Base-by-base conservation (phyloP, 2,797 vertebrate species). In the Acipenser ruthenus region DNA sequence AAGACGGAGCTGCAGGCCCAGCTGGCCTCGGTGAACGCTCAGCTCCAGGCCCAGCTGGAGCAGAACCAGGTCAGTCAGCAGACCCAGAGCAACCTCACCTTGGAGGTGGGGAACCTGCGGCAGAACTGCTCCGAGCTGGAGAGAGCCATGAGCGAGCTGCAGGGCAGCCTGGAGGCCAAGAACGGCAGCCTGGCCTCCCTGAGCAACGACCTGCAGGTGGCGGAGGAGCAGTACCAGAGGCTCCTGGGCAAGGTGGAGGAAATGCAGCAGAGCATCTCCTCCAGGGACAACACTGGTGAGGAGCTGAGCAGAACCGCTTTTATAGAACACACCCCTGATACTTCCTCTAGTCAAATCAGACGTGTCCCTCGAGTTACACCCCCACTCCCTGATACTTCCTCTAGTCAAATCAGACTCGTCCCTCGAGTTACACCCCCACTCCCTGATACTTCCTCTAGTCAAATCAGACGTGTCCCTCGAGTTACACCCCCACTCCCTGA, bases 1-100 rank as follows among this genome's bases (percentile, higher is more conserved):
- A 98, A 95, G 85, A 94, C 95, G 0, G 97, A 99, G 79, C 86
- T 99, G 55, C 97, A 99, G 83, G 93, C 96, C 10, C 93, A 98
- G 68, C 87, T 99, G 53, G 95, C 97, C 4, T 90, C 95, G 64
- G 84, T 94, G 64, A 94, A 86, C 70, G 93, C 91, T 18, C 91
- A 89, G 76, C 87, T 98, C 60, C 89, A 92, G 76, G 93, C 86
- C 0, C 93, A 95, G 82, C 70, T 83, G 65, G 92, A 93, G 49
- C 89, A 94, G 66, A 90, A 90, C 70, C 87, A 90, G 48, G 77
- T 69, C 71, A 93, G 89, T 80, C 90, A 95, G 68, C 90, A 91
- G 79, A 95, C 86, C 70, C 95, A 93, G 77, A 86, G 86, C 23
- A 75, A 87, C 2, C 88, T 99, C 68, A 90, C 80, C 12, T 83